These are phyloP conservation scores for Crenichthys baileyi DNA, from an alignment of 2,797 vertebrate species.

Conservation along the genomic window DNA sequence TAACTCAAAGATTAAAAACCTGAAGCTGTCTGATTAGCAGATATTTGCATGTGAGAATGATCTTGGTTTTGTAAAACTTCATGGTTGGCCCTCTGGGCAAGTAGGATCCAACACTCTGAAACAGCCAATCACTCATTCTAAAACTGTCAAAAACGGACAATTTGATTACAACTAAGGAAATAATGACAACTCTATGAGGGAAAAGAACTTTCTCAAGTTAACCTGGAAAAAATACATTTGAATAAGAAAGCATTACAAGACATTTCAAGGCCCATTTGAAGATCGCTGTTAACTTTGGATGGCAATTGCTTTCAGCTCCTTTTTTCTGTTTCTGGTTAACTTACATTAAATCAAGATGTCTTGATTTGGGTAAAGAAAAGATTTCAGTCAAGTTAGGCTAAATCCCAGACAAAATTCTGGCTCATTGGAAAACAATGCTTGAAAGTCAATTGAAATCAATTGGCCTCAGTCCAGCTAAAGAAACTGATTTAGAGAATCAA, in stretches of 20 bases:
- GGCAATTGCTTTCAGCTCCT: too few relatives aligned
- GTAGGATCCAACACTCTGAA: conserved; percentile 8
- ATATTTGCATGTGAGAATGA: background rate
- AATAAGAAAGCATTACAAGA: background rate
- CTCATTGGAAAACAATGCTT: background rate
- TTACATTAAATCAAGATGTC: background rate
- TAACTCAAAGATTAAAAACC: background rate
- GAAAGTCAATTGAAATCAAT: too few relatives aligned
- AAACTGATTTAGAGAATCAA: too few relatives aligned
- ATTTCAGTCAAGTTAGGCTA: background rate
- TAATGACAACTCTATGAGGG: conserved; percentile 12
- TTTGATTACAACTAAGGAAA: conserved; percentile 22
- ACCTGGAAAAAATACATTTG: conserved; percentile 2
- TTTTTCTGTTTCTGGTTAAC: background rate
- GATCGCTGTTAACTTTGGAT: background rate
- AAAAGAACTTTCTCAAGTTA: conserved; percentile 1
- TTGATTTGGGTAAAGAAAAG: too few relatives aligned
- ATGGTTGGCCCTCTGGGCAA: conserved; percentile 24
- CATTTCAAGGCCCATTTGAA: background rate
- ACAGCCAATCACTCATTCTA: conserved; percentile 22
- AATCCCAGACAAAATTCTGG: background rate
- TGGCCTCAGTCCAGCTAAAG: too few relatives aligned
- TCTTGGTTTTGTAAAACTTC: conserved; percentile 19
- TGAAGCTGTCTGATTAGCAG: too few relatives aligned
- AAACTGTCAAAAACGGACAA: conserved; percentile 36